These are phyloP conservation scores for Lutraria rhynchaena DNA, from an alignment of 1,140 invertebrate species.

Conservation along the genomic window DNA sequence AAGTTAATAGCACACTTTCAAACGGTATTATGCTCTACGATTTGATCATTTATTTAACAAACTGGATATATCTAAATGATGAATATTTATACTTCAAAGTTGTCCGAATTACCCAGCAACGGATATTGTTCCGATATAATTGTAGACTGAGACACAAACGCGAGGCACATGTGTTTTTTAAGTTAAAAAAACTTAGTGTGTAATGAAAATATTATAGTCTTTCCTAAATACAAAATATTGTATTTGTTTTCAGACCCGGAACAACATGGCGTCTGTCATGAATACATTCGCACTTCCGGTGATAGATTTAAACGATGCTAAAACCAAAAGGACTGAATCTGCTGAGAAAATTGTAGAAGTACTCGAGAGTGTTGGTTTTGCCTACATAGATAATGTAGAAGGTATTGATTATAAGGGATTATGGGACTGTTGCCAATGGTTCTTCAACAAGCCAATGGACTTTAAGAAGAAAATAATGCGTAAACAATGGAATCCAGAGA, in stretches of 20 bases:
- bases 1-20: too few relatives aligned
- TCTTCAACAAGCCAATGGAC: slow-evolving; percentile 59
- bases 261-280: neutral
- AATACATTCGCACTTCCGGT: slow-evolving; percentile 41
- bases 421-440: slow-evolving; percentile 60
- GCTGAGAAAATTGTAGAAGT: slow-evolving; percentile 59
- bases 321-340: slow-evolving; percentile 35
- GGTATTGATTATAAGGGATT: slow-evolving; percentile 61
- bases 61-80: too few relatives aligned
- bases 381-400: slow-evolving; percentile 62
- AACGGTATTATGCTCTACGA: too few relatives aligned
- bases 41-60: too few relatives aligned
- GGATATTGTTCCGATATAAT: too few relatives aligned
- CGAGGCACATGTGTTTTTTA: too few relatives aligned
- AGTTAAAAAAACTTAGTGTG: too few relatives aligned
- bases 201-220: too few relatives aligned
- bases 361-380: slow-evolving; percentile 64
- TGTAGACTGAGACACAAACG: too few relatives aligned
- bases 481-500: slow-evolving; percentile 64
- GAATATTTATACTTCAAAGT: too few relatives aligned
- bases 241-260: neutral
- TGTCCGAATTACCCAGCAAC: too few relatives aligned
- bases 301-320: slow-evolving; percentile 55
- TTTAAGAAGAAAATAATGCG: slow-evolving; percentile 52
- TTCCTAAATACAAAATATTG: too few relatives aligned